phyloP scores from a whole-genome alignment of 2,888 invertebrate genomes.

The Aelia acuminata region DNA sequence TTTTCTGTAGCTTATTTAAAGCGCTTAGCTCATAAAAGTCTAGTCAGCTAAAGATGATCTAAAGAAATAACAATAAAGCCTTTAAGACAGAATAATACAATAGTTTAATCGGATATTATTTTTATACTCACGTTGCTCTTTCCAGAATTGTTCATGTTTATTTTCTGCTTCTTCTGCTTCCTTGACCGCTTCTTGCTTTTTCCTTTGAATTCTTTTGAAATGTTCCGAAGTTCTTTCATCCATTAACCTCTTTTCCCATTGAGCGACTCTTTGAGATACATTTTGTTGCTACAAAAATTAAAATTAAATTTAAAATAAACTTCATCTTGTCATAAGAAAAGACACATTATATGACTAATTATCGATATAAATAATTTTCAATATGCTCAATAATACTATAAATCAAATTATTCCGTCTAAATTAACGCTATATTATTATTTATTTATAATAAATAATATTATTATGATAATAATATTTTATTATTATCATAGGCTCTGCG shows the following conservation, averaged over 20 bases:
- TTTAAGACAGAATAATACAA: background rate
- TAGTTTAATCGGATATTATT: background rate
- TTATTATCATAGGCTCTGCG: too few species aligned
- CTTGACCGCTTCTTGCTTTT: slow-evolving; percentile 73
- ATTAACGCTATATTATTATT: too few species aligned
- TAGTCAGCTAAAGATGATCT: background rate
- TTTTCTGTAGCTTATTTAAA: too few species aligned
- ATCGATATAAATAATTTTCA: too few species aligned
- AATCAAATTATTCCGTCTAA: too few species aligned
- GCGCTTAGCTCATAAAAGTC: background rate
- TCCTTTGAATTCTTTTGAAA: slow-evolving; percentile 74
- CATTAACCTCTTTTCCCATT: slow-evolving; percentile 79
- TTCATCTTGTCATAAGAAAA: too few species aligned
- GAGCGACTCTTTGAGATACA: slow-evolving; percentile 76
- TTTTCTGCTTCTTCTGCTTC: slow-evolving; percentile 76
- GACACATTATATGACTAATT: too few species aligned
- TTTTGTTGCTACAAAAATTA: slow-evolving; percentile 67
- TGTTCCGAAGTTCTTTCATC: slow-evolving; percentile 78
- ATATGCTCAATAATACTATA: too few species aligned
- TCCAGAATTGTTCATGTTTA: slow-evolving; percentile 76
- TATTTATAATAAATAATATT: too few species aligned
- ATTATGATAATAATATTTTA: too few species aligned
- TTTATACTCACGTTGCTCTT: slow-evolving; percentile 75
- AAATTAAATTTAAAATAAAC: background rate
- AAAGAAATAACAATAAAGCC: background rate